Conservation (phyloP, 2,888 invertebrate species). For the Nebria brevicollis region DNA sequence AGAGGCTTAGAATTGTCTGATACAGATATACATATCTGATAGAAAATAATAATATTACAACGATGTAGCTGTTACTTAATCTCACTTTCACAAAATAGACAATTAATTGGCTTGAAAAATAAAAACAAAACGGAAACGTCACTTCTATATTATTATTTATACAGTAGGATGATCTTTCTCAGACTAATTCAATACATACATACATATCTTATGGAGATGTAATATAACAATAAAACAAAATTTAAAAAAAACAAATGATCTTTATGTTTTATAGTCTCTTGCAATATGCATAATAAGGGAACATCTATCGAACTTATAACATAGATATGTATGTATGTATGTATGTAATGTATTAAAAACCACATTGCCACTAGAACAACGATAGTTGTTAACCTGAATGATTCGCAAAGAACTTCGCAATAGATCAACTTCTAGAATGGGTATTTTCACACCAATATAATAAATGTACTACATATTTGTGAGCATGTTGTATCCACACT, state of each 20-base stretch:
- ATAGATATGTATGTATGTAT: no score
- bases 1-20: neutral
- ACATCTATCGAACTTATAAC: no score
- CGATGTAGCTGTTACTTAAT: conserved; percentile 30
- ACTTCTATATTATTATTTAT: neutral
- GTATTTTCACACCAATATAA: neutral
- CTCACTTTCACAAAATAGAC: conserved; percentile 34
- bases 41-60: conserved; percentile 30
- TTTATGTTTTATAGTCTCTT: no score
- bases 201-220: neutral
- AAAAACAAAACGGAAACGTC: conserved; percentile 19
- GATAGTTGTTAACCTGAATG: neutral
- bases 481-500: neutral
- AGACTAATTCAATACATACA: neutral
- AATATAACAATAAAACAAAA: neutral
- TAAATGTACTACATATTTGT: neutral
- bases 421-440: neutral
- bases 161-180: neutral
- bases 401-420: neutral
- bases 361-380: neutral
- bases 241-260: neutral
- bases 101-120: conserved; percentile 33
- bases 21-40: neutral
- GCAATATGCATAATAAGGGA: no score
- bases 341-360: neutral